Conservation (phyloP, 2,797 vertebrate species). For the Mormyrops boulengeri region DNA sequence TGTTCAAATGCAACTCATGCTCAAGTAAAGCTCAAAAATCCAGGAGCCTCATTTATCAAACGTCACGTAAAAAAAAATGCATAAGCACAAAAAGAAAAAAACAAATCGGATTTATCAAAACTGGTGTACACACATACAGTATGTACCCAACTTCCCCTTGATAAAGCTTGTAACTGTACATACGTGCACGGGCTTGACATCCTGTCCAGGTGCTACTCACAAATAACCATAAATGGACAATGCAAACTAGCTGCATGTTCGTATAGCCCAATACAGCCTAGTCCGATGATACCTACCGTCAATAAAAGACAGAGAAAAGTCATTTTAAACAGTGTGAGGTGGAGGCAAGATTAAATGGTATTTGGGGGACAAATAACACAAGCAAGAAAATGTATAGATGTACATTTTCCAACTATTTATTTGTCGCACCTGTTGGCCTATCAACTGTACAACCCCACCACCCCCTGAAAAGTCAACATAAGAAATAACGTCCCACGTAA, state of each 20-base stretch:
- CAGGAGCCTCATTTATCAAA: neutral
- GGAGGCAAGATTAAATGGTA: neutral
- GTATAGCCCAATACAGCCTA: neutral
- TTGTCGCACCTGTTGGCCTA: neutral
- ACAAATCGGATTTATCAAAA: neutral
- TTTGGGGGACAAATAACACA: neutral
- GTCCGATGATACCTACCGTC: neutral
- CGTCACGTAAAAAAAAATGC: neutral
- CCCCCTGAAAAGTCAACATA: neutral
- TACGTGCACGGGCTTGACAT: neutral
- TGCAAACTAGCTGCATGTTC: neutral
- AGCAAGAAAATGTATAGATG: neutral
- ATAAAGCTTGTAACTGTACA: neutral
- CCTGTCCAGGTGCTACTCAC: neutral
- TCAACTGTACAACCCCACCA: neutral
- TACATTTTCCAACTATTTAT: neutral
- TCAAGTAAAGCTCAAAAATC: neutral
- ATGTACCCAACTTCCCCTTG: neutral
- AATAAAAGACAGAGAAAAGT: neutral
- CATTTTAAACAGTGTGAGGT: neutral
- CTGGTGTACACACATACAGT: neutral
- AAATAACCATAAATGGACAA: neutral
- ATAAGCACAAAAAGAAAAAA: neutral
- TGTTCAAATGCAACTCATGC: neutral
- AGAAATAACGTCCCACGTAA: neutral